A percentile compares a stretch with the other conserved stretches of the same genome.
Conservation (phyloP, 2,113 vertebrate genomes). For the Notarius quadriscutis region DNA sequence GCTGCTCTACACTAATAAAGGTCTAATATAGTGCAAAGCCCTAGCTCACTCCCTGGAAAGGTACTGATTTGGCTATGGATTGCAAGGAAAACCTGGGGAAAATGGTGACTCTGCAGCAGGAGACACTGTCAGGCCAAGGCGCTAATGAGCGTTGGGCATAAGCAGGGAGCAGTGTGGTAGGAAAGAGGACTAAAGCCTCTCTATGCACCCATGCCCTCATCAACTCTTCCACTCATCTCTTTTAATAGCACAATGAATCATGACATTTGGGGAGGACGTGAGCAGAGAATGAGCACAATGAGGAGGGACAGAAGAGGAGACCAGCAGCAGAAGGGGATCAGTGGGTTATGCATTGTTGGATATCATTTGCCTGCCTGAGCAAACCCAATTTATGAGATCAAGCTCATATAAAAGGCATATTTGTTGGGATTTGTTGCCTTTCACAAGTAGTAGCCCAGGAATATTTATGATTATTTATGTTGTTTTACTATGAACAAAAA, state of each 20-base stretch:
- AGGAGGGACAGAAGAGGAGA: slow-evolving; percentile 16
- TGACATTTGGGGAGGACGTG: slow-evolving; percentile 34
- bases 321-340: slow-evolving; percentile 23
- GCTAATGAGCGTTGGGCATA: slow-evolving; percentile 49
- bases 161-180: slow-evolving; percentile 39
- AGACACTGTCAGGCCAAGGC: slow-evolving; percentile 40
- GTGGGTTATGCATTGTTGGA: neutral
- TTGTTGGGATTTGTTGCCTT: neutral
- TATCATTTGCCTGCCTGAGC: slow-evolving; percentile 2
- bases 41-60: slow-evolving; percentile 13
- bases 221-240: slow-evolving; percentile 29
- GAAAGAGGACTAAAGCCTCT: slow-evolving; percentile 18
- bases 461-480: neutral
- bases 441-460: neutral
- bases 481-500: neutral
- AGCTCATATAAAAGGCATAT: neutral
- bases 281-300: slow-evolving; percentile 32
- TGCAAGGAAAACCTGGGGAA: slow-evolving; percentile 2
- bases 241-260: slow-evolving; percentile 47
- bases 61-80: slow-evolving; percentile 42
- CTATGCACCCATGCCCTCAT: slow-evolving; percentile 15
- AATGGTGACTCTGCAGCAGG: slow-evolving; percentile 38
- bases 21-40: slow-evolving; percentile 27
- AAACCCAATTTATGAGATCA: slow-evolving; percentile 2
- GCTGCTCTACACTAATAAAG: slow-evolving; percentile 41